A percentile compares a stretch with the other conserved stretches of the same genome.
These are phyloP conservation scores for Linurgus olivaceus DNA, from an alignment of 2,797 vertebrate genomes.

Conservation along the genomic window DNA sequence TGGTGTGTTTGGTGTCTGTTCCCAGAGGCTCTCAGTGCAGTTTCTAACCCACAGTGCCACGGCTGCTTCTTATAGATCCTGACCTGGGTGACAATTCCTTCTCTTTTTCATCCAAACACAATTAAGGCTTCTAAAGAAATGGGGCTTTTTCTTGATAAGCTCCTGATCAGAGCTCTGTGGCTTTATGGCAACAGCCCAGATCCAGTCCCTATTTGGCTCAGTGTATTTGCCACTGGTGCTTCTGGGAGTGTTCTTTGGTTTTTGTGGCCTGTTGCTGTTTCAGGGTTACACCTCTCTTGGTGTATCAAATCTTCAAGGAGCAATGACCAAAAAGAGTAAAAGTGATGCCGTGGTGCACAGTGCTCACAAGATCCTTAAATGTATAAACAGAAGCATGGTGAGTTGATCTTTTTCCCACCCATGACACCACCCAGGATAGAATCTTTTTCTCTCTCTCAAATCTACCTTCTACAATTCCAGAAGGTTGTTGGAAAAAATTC, in stretches of 20 bases:
- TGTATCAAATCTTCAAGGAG: not conserved
- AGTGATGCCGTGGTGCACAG: not conserved
- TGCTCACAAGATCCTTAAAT: not conserved
- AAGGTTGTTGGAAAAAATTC: not conserved
- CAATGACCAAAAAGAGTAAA: not conserved
- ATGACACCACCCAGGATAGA: not conserved
- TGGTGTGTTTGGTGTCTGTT: accelerated
- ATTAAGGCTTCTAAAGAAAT: not conserved
- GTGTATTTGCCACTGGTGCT: not conserved
- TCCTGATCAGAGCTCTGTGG: not conserved
- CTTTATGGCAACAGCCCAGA: not conserved
- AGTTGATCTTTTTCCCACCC: not conserved
- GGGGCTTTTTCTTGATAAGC: not conserved
- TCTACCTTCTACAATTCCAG: not conserved
- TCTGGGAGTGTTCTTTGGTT: not conserved
- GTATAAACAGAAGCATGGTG: not conserved
- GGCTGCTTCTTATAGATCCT: not conserved
- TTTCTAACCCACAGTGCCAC: not conserved
- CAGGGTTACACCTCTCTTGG: not conserved
- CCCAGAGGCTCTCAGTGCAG: not conserved
- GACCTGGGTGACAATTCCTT: not conserved
- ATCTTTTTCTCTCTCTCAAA: not conserved
- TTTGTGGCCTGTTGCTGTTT: not conserved
- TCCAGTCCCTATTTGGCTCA: not conserved
- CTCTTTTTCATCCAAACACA: not conserved